Percentiles rank a stretch among this genome's conserved stretches.
Conservation (phyloP, 2,113 vertebrate genomes). For the Machaerirhynchus nigripectus region DNA sequence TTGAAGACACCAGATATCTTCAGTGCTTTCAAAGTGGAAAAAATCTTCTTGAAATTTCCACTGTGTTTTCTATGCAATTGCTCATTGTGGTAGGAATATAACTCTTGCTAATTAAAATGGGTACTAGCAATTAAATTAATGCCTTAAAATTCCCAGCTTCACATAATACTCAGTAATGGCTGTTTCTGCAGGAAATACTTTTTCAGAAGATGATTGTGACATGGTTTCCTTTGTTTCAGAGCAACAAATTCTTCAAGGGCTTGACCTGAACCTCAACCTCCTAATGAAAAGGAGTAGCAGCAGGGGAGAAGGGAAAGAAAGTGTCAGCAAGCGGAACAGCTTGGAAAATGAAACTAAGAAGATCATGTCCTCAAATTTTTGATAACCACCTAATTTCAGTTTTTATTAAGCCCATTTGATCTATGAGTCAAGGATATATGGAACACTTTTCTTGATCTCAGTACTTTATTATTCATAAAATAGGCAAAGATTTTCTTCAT, state of each 20-base stretch:
- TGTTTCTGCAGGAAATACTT: neutral
- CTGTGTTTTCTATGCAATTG: neutral
- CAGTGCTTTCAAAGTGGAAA: neutral
- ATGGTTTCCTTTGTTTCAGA: neutral
- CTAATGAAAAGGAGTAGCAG: neutral
- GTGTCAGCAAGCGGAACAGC: neutral
- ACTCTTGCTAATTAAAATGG: constrained; percentile 25
- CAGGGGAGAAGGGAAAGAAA: neutral
- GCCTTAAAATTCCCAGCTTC: neutral
- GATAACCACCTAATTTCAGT: neutral
- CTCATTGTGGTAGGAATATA: neutral
- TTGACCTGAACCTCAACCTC: neutral
- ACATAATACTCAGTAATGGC: neutral
- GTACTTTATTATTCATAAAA: neutral
- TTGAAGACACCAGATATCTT: neutral
- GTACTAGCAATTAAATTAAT: constrained; percentile 18
- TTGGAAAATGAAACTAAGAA: neutral
- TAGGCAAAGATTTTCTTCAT: neutral
- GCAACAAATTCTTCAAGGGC: neutral
- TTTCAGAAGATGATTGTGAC: neutral
- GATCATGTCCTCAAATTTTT: neutral
- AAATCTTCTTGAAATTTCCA: neutral
- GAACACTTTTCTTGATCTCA: neutral
- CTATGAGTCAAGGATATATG: neutral
- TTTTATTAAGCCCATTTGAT: neutral